Conservation (phyloP, 2,888 invertebrate genomes). For the Drosophila pullipes region DNA sequence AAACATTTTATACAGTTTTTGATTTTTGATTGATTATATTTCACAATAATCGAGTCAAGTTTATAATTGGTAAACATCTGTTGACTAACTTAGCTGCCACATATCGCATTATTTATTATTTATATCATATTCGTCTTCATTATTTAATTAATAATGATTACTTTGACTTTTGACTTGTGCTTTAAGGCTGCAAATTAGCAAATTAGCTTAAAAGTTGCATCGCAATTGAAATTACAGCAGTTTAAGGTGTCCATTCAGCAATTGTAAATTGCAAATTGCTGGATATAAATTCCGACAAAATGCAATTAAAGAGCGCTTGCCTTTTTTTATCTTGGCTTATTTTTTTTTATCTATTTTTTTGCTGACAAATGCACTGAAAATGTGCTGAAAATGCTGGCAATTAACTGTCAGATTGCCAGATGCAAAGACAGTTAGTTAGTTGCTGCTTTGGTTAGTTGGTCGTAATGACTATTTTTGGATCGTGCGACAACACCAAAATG, state of each 20-base stretch:
- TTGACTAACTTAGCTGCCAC: background rate
- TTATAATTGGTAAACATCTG: background rate
- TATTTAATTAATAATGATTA: background rate
- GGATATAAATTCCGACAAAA: slow-evolving; percentile 11
- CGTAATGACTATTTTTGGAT: slow-evolving; percentile 79
- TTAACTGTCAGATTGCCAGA: slow-evolving; percentile 52
- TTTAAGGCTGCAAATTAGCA: slow-evolving; percentile 6
- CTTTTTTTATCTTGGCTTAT: background rate
- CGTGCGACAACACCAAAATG: slow-evolving; percentile 58
- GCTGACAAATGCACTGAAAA: slow-evolving; percentile 57
- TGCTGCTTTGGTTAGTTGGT: slow-evolving; percentile 50
- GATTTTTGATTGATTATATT: background rate
- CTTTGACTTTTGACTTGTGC: background rate
- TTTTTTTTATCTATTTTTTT: background rate
- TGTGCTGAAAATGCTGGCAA: slow-evolving; percentile 64
- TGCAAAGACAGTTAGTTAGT: slow-evolving; percentile 19
- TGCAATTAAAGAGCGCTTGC: slow-evolving; percentile 42
- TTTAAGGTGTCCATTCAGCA: background rate
- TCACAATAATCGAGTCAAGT: background rate
- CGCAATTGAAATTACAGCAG: background rate
- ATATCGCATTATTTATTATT: background rate
- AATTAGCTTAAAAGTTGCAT: slow-evolving; percentile 3
- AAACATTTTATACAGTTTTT: background rate
- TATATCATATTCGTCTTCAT: background rate
- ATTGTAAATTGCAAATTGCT: background rate